These are phyloP conservation scores for Gisinianus flammeolus DNA, from an alignment of 2,888 invertebrate species.

Conservation along the genomic window DNA sequence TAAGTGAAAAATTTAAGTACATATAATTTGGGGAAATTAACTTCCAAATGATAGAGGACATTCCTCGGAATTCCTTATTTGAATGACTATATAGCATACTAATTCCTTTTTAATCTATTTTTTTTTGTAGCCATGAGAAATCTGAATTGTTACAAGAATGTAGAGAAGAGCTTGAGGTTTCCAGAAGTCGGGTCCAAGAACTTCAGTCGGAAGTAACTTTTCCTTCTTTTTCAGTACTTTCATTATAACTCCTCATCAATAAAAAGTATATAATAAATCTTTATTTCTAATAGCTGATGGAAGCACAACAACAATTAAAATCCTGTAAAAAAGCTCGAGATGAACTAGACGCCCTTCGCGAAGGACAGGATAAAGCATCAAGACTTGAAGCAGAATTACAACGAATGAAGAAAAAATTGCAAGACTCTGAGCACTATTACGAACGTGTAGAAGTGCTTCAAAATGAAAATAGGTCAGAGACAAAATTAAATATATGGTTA, in stretches of 20 bases:
- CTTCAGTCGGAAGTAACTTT: constrained; percentile 48
- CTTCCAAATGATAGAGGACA: neutral
- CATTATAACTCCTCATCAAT: neutral
- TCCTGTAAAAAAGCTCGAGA: constrained; percentile 56
- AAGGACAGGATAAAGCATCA: constrained; percentile 56
- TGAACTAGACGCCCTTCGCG: constrained; percentile 57
- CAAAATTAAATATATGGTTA: neutral
- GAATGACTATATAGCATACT: neutral
- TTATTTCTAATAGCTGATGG: constrained; percentile 40
- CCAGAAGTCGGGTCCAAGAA: constrained; percentile 52
- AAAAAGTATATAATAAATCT: neutral
- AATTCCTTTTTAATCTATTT: neutral
- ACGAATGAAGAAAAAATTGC: constrained; percentile 54
- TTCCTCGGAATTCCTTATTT: too few species aligned
- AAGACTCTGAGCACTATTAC: constrained; percentile 55
- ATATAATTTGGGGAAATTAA: neutral
- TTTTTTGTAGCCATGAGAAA: constrained; percentile 51
- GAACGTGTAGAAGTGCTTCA: constrained; percentile 52
- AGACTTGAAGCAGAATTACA: constrained; percentile 54
- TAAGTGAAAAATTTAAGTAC: constrained; percentile 37
- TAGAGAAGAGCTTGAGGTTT: constrained; percentile 56
- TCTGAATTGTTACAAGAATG: constrained; percentile 58
- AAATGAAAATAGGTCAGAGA: neutral
- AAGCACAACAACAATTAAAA: constrained; percentile 50
- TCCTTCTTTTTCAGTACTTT: neutral